Conservation (phyloP, 2,888 invertebrate species). For the Calliopum simillimum region DNA sequence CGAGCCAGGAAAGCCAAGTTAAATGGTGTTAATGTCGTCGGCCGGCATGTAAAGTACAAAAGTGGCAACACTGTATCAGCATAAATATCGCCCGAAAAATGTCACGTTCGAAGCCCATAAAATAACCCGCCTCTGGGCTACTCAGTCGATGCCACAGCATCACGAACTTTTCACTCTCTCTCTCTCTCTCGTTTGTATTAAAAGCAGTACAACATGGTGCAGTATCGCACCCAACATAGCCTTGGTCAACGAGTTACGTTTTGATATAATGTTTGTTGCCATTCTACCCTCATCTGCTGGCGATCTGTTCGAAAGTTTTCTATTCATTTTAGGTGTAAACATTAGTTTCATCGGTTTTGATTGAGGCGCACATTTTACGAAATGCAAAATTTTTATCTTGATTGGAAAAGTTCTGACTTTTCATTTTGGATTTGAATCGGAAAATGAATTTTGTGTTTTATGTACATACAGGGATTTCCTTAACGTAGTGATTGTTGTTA, state of each 20-base stretch:
- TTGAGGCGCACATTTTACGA: constrained; percentile 22
- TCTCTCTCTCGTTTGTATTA: background rate
- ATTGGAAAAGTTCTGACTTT: constrained; percentile 55
- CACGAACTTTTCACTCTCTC: constrained; percentile 16
- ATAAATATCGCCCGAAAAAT: constrained; percentile 43
- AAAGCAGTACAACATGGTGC: background rate
- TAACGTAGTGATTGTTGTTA: constrained; percentile 7
- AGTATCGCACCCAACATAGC: constrained; percentile 1
- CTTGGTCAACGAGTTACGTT: background rate
- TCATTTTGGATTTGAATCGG: background rate
- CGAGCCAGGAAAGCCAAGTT: constrained; percentile 34
- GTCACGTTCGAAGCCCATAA: constrained; percentile 55
- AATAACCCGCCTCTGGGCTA: constrained; percentile 40
- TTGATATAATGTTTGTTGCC: no score
- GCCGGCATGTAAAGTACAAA: background rate
- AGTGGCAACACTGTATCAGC: constrained; percentile 33
- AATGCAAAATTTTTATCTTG: constrained; percentile 51
- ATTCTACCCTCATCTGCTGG: background rate
- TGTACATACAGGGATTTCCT: background rate
- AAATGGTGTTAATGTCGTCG: constrained; percentile 49
- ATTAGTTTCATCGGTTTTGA: constrained; percentile 45
- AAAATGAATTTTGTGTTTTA: background rate
- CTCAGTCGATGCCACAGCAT: background rate
- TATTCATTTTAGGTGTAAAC: constrained; percentile 52
- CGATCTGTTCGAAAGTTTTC: constrained; percentile 17